Conservation (phyloP, 30 jellyfish, hydroid and myxozoan species). For the Chironex yamaguchii region DNA sequence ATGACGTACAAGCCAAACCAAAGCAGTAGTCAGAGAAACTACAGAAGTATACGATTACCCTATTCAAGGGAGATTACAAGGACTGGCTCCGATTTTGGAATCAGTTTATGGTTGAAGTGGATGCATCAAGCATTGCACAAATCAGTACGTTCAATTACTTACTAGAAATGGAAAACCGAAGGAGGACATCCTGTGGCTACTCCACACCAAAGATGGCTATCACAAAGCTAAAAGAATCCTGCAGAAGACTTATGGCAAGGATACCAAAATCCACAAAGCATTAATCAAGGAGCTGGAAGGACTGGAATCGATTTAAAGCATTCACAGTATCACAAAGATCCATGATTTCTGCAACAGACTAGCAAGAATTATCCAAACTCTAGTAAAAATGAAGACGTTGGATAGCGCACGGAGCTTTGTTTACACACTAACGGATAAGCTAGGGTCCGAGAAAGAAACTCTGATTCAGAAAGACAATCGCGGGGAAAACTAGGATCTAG, state of each 20-base stretch:
- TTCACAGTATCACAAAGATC: constrained; percentile 7
- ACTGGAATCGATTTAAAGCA: constrained; percentile 28
- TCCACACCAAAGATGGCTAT: constrained; percentile 45
- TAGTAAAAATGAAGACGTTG: constrained; percentile 41
- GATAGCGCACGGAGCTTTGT: constrained; percentile 53
- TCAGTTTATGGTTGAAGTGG: not conserved
- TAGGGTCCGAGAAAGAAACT: constrained; percentile 64
- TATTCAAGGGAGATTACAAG: not conserved
- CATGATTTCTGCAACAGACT: constrained; percentile 66
- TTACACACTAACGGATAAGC: constrained; percentile 52
- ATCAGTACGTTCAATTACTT: too few species aligned
- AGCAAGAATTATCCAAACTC: constrained; percentile 57
- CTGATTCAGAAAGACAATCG: constrained; percentile 43
- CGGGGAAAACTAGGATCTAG: constrained; percentile 45
- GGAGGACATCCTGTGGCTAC: too few species aligned
- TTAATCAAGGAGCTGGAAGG: constrained; percentile 45
- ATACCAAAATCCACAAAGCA: constrained; percentile 63
- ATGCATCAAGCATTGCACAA: too few species aligned
- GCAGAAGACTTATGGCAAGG: constrained; percentile 63
- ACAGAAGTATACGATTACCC: not conserved
- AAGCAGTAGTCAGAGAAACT: not conserved
- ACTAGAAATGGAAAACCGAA: too few species aligned
- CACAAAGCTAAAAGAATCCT: constrained; percentile 47
- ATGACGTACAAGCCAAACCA: not conserved
- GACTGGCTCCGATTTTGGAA: not conserved